A percentile compares a stretch with the other conserved stretches of the same genome.
Conservation (phyloP, 2,888 invertebrate genomes). For the Temnothorax ravouxi region DNA sequence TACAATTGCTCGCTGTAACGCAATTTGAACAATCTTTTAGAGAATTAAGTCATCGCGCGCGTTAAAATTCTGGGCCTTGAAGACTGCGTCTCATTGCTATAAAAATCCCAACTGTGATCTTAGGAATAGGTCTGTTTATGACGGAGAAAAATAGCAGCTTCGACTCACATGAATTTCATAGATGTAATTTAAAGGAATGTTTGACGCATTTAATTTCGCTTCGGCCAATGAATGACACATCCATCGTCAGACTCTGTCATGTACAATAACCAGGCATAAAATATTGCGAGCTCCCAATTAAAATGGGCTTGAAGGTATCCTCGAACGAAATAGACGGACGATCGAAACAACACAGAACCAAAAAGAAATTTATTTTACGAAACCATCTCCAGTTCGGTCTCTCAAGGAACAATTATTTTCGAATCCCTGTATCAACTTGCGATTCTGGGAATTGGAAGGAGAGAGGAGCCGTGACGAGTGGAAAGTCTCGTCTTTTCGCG, state of each 20-base stretch:
- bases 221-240: slow-evolving; percentile 5
- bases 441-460: neutral
- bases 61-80: neutral
- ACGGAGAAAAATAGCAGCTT: slow-evolving; percentile 1
- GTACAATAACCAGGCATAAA: neutral
- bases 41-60: neutral
- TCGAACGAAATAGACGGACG: neutral
- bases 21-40: slow-evolving; percentile 5
- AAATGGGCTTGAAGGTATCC: neutral
- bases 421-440: too few species aligned
- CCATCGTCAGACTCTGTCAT: neutral
- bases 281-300: slow-evolving; percentile 12
- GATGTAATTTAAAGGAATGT: slow-evolving; percentile 1
- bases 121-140: slow-evolving; percentile 15
- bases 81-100: neutral
- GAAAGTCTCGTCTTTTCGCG: neutral
- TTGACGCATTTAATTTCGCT: slow-evolving; percentile 12
- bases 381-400: neutral
- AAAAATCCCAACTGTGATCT: neutral
- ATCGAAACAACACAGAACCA: neutral
- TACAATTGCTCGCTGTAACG: neutral
- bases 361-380: neutral
- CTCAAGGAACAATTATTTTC: neutral
- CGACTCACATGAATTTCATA: neutral
- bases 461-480: neutral